These are phyloP conservation scores for Eupithecia tripunctaria DNA, from an alignment of 2,888 invertebrate species.

Conservation along the genomic window DNA sequence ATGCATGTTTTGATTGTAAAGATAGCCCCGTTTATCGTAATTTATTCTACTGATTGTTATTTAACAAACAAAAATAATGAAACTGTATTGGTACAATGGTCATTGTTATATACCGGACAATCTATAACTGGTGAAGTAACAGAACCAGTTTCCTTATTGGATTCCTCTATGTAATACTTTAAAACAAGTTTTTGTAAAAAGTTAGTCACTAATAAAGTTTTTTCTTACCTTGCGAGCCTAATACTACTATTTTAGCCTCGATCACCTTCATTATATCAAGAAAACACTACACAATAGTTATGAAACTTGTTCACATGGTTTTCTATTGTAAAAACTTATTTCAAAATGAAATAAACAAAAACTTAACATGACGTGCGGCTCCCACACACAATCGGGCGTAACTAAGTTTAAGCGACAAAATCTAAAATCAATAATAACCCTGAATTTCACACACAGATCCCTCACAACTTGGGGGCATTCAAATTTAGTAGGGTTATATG, in stretches of 20 bases:
- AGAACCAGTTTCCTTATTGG: slow-evolving; percentile 6
- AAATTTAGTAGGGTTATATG: slow-evolving; percentile 23
- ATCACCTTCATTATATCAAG: slow-evolving; percentile 87
- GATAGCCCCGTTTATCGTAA: not conserved
- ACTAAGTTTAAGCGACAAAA: slow-evolving; percentile 27
- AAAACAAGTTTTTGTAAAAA: slow-evolving; percentile 37
- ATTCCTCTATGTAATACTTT: not conserved
- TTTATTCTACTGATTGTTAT: not conserved
- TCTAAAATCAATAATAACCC: slow-evolving; percentile 20
- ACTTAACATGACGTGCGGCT: slow-evolving; percentile 19
- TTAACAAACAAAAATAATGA: not conserved
- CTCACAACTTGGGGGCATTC: not conserved
- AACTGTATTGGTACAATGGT: not conserved
- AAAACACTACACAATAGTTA: slow-evolving; percentile 33
- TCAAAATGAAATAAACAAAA: slow-evolving; percentile 40
- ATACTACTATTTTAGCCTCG: slow-evolving; percentile 93
- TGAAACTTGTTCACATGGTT: slow-evolving; percentile 48
- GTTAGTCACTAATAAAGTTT: not conserved
- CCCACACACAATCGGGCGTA: not conserved
- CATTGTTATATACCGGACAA: not conserved
- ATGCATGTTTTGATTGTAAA: not conserved
- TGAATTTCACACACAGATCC: not conserved
- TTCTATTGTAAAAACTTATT: slow-evolving; percentile 28
- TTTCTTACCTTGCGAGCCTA: slow-evolving; percentile 90
- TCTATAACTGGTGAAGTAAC: not conserved